Evolutionary conservation across 1,140 invertebrate species (phyloP), one percentile per base, ranked within the genome.

Genomic region (Vanessa tameamea): DNA sequence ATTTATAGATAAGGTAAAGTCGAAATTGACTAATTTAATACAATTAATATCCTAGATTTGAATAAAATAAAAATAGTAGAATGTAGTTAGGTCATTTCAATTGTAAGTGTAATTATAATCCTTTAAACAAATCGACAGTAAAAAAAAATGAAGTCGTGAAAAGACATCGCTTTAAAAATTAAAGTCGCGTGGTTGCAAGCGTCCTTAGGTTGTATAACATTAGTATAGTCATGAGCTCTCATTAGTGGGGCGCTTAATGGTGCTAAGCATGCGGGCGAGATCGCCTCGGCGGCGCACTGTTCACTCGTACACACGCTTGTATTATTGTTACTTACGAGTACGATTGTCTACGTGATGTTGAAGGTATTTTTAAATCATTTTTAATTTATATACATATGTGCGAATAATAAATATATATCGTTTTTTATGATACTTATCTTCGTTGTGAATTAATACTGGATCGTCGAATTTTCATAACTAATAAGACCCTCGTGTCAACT

Each of bases 231-330:
- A 80, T 78, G 76, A 80, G 80, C 64, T 76, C 80, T 87, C 84
- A 87, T 88, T 87, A 88, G 84, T 80, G 76, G 76, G 77, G 82
- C 83, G 85, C 81, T 83, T 87, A 87, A 88, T 88, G 78, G 84
- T 77, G 71, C 81, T 87, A 87, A 87, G 85, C 81, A 88, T 86
- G 85, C 85, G 84, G 83, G 82, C 79, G 69, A 83, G 81, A 85
- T 84, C 78, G 80, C 80, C 75, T 65, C 75, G 31, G 51, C 15
- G 26, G 31, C 26, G 51, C 31, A 57, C 53, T 65, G 64, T 9
- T 69, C 57, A 69, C 68, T 63, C 68, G 68, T 50, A 61, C 57
- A 61, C 50, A 55, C 65, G 65, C 50, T 59, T 61, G 55, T 69
- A 61, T 43, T 57, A 63, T 69, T 69, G 68, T 69, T 69, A 53